Base-by-base conservation (phyloP, 2,797 vertebrate genomes). In the Eupleurogrammus muticus region DNA sequence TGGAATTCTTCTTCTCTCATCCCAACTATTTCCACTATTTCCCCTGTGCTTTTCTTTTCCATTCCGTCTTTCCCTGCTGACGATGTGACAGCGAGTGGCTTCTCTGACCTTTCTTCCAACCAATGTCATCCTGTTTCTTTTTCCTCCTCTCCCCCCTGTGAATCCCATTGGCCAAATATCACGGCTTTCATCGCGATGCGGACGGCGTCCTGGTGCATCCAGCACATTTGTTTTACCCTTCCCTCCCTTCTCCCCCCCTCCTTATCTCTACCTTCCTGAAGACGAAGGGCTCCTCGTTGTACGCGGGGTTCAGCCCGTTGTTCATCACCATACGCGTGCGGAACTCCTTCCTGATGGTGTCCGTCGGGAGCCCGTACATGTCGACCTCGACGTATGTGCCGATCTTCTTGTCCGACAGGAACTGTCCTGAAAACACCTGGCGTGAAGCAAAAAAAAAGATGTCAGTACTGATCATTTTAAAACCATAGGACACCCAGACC, bases 281-380 rank as follows among this genome's bases (percentile, higher is more conserved):
- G 42, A 99, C 97, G 13, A 99, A 99, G 0, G 97, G 96, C 70
- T 99, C 98, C 76, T 99, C 98, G 3, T 98, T 99, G 94, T 99
- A 99, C 47, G 97, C 96, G 0, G 98, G 98, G 83, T 99, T 99
- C 70, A 99, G 93, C 8, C 98, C 98, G 3, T 99, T 99, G 95
- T 99, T 99, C 97, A 99, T 99, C 91, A 99, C 97, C 97, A 99
- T 99, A 46, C 97, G 96, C 0, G 98, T 99, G 68, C 96, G 96
- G 81, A 99, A 99, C 84, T 99, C 98, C 82, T 99, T 99, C 36
- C 98, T 93, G 73, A 99, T 99, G 4, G 98, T 99, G 91, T 99
- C 98, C 0, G 98, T 99, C 13, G 98, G 98, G 75, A 99, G 81
- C 0, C 98, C 98, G 0, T 99, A 99, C 98, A 99, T 99, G 74